A percentile compares a stretch with the other conserved stretches of the same genome.
These are phyloP conservation scores for Hermetia illucens DNA, from an alignment of 1,140 invertebrate genomes.

Conservation along the genomic window DNA sequence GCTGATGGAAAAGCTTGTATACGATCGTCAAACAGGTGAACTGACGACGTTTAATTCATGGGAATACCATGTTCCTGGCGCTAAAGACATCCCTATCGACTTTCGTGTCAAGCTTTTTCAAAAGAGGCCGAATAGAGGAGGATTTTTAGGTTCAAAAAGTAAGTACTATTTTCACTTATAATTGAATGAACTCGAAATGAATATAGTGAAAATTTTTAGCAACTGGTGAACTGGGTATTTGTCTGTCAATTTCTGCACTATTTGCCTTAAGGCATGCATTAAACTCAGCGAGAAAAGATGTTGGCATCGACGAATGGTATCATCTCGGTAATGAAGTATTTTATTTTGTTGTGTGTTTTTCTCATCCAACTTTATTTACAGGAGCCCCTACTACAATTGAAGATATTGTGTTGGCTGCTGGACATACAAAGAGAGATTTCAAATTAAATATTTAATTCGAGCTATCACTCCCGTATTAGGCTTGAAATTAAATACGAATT, in stretches of 20 bases:
- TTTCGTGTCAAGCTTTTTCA: slow-evolving; percentile 52
- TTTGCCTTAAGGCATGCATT: slow-evolving; percentile 55
- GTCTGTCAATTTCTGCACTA: slow-evolving; percentile 42
- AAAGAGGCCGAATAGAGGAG: slow-evolving; percentile 49
- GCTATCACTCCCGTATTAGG: too few relatives aligned
- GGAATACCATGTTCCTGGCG: slow-evolving; percentile 60
- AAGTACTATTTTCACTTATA: slow-evolving; percentile 10
- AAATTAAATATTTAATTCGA: neutral
- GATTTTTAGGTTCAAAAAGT: slow-evolving; percentile 63
- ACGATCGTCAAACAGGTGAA: slow-evolving; percentile 44
- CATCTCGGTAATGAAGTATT: too few relatives aligned
- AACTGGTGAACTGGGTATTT: slow-evolving; percentile 58
- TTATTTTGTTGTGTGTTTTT: too few relatives aligned
- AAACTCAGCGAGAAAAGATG: slow-evolving; percentile 38
- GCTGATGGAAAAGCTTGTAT: slow-evolving; percentile 57
- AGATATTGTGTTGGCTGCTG: slow-evolving; percentile 15
- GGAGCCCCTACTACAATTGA: slow-evolving; percentile 24
- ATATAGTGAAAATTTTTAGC: too few relatives aligned
- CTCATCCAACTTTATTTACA: too few relatives aligned
- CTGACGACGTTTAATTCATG: slow-evolving; percentile 54
- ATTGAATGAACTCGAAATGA: slow-evolving; percentile 3
- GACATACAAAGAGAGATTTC: neutral
- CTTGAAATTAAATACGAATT: too few relatives aligned
- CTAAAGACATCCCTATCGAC: slow-evolving; percentile 63
- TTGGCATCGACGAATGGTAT: slow-evolving; percentile 31